Evolutionary conservation across 2,888 invertebrate species (phyloP).

Genomic region (Scotopteryx bipunctaria): DNA sequence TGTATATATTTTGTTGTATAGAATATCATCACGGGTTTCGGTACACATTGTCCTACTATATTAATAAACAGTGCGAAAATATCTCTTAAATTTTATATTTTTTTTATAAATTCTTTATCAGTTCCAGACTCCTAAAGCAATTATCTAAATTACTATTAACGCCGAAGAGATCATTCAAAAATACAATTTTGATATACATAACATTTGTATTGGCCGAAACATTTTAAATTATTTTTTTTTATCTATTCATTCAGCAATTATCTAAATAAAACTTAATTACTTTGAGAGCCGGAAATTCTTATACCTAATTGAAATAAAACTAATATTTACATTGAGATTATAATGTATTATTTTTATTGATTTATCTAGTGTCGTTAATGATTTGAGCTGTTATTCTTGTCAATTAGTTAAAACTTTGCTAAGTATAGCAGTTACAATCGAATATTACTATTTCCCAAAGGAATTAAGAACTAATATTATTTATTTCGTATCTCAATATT

Average conservation of each 20-base stretch:
- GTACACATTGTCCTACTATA: slow-evolving; percentile 45
- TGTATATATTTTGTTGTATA: slow-evolving; percentile 12
- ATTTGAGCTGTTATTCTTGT: slow-evolving; percentile 73
- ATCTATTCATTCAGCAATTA: slow-evolving; percentile 62
- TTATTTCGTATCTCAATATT: slow-evolving; percentile 40
- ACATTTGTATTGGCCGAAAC: slow-evolving; percentile 80
- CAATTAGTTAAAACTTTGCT: slow-evolving; percentile 55
- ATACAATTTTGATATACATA: slow-evolving; percentile 81
- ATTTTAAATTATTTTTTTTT: slow-evolving; percentile 70
- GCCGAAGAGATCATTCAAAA: slow-evolving; percentile 82
- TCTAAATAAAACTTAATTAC: slow-evolving; percentile 78
- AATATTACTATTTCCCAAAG: slow-evolving; percentile 23
- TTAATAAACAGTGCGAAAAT: slow-evolving; percentile 81
- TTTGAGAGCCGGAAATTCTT: slow-evolving; percentile 83
- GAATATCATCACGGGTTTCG: slow-evolving; percentile 25
- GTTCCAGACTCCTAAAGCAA: slow-evolving; percentile 83
- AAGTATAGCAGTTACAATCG: slow-evolving; percentile 25
- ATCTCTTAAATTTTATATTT: slow-evolving; percentile 74
- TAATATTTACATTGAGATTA: slow-evolving; percentile 82
- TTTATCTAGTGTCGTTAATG: slow-evolving; percentile 79
- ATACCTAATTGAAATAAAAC: slow-evolving; percentile 66
- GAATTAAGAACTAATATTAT: slow-evolving; percentile 37
- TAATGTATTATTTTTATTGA: slow-evolving; percentile 65
- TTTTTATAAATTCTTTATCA: slow-evolving; percentile 79
- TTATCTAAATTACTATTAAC: slow-evolving; percentile 72